Evolutionary conservation across 2,113 vertebrate genomes (phyloP).

Genomic region (Choloepus hoffmanni): DNA sequence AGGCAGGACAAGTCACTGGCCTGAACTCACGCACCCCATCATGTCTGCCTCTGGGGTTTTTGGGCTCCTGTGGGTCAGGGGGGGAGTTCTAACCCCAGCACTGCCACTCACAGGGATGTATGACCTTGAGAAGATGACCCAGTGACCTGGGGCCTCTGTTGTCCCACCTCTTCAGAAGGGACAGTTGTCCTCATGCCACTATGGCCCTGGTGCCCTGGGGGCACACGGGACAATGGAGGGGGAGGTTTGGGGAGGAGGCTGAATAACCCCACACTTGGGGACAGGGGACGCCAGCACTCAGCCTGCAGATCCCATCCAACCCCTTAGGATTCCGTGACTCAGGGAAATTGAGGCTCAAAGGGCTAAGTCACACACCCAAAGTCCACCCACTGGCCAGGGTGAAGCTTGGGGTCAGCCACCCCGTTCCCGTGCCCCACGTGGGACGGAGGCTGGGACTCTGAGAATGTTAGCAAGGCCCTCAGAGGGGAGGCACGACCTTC

Average conservation of each 20-base stretch:
- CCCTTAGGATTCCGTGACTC: not conserved
- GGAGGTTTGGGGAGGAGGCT: not conserved
- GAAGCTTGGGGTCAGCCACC: not conserved
- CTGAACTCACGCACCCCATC: not conserved
- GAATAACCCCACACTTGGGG: fast-evolving
- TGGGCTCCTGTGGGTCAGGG: not conserved
- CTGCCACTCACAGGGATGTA: fast-evolving
- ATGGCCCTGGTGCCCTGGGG: not conserved
- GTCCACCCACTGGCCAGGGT: fast-evolving
- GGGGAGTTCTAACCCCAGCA: no score
- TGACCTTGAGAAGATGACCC: not conserved
- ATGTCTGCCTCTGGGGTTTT: not conserved
- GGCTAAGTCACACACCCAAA: not conserved
- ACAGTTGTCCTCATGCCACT: fast-evolving
- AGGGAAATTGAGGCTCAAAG: not conserved
- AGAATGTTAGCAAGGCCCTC: no score
- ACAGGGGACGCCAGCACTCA: fast-evolving
- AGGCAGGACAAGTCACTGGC: not conserved
- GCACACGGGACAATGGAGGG: fast-evolving
- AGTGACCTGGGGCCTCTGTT: not conserved
- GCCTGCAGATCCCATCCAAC: not conserved
- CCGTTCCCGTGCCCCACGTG: no score
- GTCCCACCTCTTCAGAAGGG: not conserved
- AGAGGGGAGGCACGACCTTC: no score
- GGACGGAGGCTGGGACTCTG: not conserved